Evolutionary conservation across 2,113 vertebrate genomes (phyloP), one percentile per base, ranked within the genome.

Genomic region (Macquaria australasica): DNA sequence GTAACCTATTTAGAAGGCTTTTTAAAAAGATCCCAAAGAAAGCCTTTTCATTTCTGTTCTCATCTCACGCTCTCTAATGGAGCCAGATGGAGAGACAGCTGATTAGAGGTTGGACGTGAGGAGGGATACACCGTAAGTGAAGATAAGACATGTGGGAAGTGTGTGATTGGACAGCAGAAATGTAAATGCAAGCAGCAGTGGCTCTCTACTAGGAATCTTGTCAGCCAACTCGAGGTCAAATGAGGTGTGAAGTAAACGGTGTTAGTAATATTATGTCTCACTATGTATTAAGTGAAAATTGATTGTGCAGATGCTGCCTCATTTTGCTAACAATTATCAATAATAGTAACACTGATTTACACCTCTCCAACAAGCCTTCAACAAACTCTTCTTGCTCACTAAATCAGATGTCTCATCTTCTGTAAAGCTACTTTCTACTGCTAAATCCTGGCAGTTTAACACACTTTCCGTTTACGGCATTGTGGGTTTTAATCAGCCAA

Each of bases 1-100:
- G 79, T 94, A 96, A 95, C 96, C 96, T 95, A 96, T 92, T 96
- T 96, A 93, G 90, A 79, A 90, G 83, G 91, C 92, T 94, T 95
- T 94, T 95, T 93, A 88, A 94, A 95, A 93, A 88, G 91, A 94
- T 93, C 93, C 93, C 92, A 95, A 89, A 90, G 93, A 94, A 95
- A 93, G 93, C 88, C 82, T 89, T 88, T 91, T 94, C 87, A 88
- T 93, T 93, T 93, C 83, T 88, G 71, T 78, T 85, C 90, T 77
- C 92, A 92, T 92, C 70, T 90, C 83, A 73, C 4, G 14, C 71
- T 93, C 89, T 71, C 64, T 88, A 86, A 88, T 77, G 84, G 85
- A 90, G 68, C 68, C 69, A 62, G 69, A 81, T 84, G 59, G 77
- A 91, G 90, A 84, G 78, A 88, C 76, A 67, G 83, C 78, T 83